Evolutionary conservation across 1,140 invertebrate genomes (phyloP).

Genomic region (Papilio polyxenes): DNA sequence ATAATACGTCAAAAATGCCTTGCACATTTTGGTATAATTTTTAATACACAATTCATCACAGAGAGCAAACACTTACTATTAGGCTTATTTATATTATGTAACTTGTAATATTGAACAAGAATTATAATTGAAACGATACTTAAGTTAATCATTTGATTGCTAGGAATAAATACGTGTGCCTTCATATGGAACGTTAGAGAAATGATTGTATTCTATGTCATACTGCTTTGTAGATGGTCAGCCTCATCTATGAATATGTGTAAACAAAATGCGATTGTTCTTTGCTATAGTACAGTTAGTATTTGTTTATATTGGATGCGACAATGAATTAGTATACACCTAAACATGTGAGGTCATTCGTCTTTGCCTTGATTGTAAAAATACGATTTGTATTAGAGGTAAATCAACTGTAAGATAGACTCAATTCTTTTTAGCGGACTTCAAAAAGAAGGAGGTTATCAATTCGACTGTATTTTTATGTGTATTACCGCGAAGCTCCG

Average conservation of each 20-base stretch:
- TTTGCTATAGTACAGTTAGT: constrained; percentile 3
- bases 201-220: not conserved
- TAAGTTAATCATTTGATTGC: constrained; percentile 16
- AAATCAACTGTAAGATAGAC: too few relatives aligned
- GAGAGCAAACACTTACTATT: constrained; percentile 1
- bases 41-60: not conserved
- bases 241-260: constrained; percentile 17
- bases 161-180: not conserved
- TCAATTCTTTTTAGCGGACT: too few relatives aligned
- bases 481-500: too few relatives aligned
- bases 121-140: not conserved
- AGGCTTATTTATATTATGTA: constrained; percentile 7
- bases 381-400: too few relatives aligned
- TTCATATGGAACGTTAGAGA: constrained; percentile 19
- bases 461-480: too few relatives aligned
- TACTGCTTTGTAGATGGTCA: constrained; percentile 9
- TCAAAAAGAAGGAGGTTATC: too few relatives aligned
- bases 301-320: not conserved
- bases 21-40: too few relatives aligned
- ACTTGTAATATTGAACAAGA: constrained; percentile 7
- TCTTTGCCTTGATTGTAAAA: not conserved
- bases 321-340: not conserved
- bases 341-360: constrained; percentile 17
- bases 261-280: constrained; percentile 19
- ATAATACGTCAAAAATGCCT: not conserved